These are phyloP conservation scores for Parauchenoglanis punctatus DNA, from an alignment of 2,797 vertebrate genomes.

Conservation along the genomic window DNA sequence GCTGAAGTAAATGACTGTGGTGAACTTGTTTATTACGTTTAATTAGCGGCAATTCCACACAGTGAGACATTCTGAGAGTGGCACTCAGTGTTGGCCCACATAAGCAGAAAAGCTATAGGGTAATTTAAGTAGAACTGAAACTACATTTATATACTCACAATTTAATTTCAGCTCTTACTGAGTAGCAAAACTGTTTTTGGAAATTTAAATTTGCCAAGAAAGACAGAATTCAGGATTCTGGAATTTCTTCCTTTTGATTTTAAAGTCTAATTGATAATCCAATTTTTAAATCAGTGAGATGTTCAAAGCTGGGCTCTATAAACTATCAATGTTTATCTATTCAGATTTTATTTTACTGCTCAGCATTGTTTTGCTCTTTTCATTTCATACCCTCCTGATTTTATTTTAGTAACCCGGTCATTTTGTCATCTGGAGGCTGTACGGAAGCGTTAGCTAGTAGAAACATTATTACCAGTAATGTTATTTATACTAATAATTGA, in stretches of 20 bases:
- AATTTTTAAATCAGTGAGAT: too few species aligned
- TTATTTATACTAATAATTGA: neutral
- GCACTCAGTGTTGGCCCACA: neutral
- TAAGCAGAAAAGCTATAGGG: too few species aligned
- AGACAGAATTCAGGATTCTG: neutral
- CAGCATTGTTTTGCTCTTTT: neutral
- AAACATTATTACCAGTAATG: neutral
- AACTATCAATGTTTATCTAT: neutral
- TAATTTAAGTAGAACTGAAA: neutral
- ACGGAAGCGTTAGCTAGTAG: neutral
- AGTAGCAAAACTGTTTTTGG: neutral
- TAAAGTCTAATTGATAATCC: neutral
- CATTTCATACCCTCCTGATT: neutral
- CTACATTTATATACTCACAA: neutral
- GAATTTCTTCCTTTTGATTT: neutral
- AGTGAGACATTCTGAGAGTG: neutral
- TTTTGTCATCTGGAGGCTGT: neutral
- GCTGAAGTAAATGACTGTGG: constrained; percentile 5
- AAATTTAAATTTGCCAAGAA: neutral
- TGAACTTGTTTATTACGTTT: constrained; percentile 10
- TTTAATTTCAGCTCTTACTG: neutral
- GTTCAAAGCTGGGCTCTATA: too few species aligned
- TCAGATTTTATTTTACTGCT: neutral
- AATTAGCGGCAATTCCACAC: constrained; percentile 19
- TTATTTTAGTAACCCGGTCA: neutral